These are phyloP conservation scores for Electrona antarctica DNA, from an alignment of 2,113 vertebrate genomes.

Conservation along the genomic window DNA sequence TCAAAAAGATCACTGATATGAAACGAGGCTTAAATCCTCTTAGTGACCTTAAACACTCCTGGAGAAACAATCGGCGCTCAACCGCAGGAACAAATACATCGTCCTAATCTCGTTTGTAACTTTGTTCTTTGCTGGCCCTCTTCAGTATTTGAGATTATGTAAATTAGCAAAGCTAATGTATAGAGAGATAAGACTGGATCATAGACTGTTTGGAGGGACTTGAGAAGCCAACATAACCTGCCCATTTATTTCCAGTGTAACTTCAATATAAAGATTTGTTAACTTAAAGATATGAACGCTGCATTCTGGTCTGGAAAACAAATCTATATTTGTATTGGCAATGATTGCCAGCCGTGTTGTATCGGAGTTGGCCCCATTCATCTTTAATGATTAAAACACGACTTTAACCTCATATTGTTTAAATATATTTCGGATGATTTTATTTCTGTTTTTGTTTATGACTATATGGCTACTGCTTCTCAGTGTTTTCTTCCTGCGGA, in stretches of 20 bases:
- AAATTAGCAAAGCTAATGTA: slow-evolving; percentile 70
- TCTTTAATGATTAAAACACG: neutral
- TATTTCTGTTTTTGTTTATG: slow-evolving; percentile 33
- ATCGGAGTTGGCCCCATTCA: neutral
- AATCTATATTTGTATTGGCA: neutral
- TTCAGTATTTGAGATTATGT: slow-evolving; percentile 74
- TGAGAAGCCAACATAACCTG: slow-evolving; percentile 16
- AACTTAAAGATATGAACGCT: neutral
- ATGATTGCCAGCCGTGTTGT: neutral
- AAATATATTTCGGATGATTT: slow-evolving; percentile 1
- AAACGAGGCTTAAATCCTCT: slow-evolving; percentile 84
- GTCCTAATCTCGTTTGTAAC: slow-evolving; percentile 88
- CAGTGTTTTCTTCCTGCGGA: slow-evolving; percentile 39
- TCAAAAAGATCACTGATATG: slow-evolving; percentile 76
- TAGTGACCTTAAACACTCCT: slow-evolving; percentile 83
- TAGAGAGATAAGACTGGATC: slow-evolving; percentile 67
- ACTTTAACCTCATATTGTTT: neutral
- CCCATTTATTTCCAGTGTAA: neutral
- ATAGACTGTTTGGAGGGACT: slow-evolving; percentile 38
- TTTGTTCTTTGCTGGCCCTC: slow-evolving; percentile 82
- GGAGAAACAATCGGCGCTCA: slow-evolving; percentile 82
- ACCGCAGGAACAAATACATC: slow-evolving; percentile 82
- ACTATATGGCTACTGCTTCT: slow-evolving; percentile 21
- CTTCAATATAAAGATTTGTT: slow-evolving; percentile 16
- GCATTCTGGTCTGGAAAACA: slow-evolving; percentile 1